Base-by-base conservation (phyloP, 2,888 invertebrate species). In the Dryococelus australis region DNA sequence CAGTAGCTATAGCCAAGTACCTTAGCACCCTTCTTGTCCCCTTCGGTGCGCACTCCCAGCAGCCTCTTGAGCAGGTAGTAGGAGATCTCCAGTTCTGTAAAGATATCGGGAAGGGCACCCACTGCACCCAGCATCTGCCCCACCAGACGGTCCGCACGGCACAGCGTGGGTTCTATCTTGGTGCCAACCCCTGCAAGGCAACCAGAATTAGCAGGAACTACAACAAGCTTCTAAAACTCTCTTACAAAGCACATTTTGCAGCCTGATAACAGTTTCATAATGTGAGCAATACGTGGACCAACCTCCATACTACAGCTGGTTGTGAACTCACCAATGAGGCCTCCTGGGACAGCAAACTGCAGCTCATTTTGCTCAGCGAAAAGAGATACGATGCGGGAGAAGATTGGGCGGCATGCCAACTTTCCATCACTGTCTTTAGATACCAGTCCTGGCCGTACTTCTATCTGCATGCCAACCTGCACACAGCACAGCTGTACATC, bases 341-440 rank as follows among this genome's bases (percentile, higher is more conserved):
- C 99, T 89, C 99, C 99, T 87, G 99, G 99, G 87, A 99, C 99
- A 35, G 99, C 99, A 93, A 97, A 99, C 92, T 99, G 98, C 87
- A 99, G 94, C 92, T 98, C 99, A 93, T 99, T 99, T 93, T 99
- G 98, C 93, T 99, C 99, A 80, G 99, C 98, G 93, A 97, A 99
- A 88, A 99, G 94, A 0, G 99, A 99, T 26, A 99, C 98, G 92
- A 99, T 99, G 89, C 97, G 95, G 0, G 99, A 99, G 93, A 98
- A 98, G 91, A 99, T 99, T 24, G 99, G 99, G 89, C 96, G 95
- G 93, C 99, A 99, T 3, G 98, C 98, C 89, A 99, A 94, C 92
- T 97, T 98, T 89, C 99, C 99, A 91, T 99, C 98, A 78, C 97
- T 95, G 91, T 99, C 99, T 93, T 99, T 99, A 86, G 98, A 98